Conservation (phyloP, 1,140 invertebrate species). For the Chlorops oryzae region DNA sequence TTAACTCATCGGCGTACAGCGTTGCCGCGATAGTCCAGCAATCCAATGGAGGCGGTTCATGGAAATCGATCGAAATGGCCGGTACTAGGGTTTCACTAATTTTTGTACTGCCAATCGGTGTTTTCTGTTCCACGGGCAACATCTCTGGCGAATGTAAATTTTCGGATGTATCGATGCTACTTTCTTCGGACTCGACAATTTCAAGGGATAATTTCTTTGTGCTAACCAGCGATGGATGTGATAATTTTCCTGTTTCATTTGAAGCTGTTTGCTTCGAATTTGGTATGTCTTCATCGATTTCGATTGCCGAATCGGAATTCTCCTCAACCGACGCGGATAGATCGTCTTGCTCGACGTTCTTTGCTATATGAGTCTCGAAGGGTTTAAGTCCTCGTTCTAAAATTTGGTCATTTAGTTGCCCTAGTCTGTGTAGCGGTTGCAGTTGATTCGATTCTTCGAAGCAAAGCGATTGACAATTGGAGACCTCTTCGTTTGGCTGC, state of each 20-base stretch:
- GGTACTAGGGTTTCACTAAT: too few species aligned
- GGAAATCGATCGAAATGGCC: too few species aligned
- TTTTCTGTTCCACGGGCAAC: constrained; percentile 12
- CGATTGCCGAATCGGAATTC: constrained; percentile 8
- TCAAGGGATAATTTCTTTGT: too few species aligned
- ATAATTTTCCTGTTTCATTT: constrained; percentile 23
- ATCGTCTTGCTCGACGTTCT: too few species aligned
- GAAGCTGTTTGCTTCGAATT: constrained; percentile 23
- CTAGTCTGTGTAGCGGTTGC: not conserved
- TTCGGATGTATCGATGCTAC: constrained; percentile 14
- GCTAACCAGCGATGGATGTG: too few species aligned
- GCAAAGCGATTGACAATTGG: constrained; percentile 41
- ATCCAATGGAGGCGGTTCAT: constrained; percentile 23
- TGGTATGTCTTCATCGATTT: constrained; percentile 1
- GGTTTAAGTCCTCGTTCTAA: not conserved
- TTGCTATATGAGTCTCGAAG: too few species aligned
- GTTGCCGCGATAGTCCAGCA: constrained; percentile 38
- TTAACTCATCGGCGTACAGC: constrained; percentile 34
- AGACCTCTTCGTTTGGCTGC: constrained; percentile 12
- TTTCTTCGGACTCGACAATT: too few species aligned
- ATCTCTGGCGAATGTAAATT: constrained; percentile 2
- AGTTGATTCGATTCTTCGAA: constrained; percentile 28
- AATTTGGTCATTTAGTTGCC: constrained; percentile 2
- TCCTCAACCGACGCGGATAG: too few species aligned
- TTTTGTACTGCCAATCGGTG: too few species aligned